phyloP scores from a whole-genome alignment of 2,888 invertebrate genomes.

The Schrankia costaestrigalis region DNA sequence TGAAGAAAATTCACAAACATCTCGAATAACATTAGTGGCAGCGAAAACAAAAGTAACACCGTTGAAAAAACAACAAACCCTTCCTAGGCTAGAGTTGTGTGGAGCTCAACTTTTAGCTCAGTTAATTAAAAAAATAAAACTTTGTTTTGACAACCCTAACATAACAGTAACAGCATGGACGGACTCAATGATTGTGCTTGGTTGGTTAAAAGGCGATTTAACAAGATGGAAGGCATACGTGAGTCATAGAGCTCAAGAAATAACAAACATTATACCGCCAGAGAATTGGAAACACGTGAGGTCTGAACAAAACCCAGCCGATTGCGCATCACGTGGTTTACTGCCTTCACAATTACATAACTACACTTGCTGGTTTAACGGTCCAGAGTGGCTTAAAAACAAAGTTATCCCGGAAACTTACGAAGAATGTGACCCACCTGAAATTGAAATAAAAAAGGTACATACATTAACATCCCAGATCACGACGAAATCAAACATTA shows the following conservation, averaged over 20 bases:
- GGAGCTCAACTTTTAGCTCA: too few species aligned
- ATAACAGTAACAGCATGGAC: background rate
- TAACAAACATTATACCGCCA: background rate
- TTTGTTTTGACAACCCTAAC: background rate
- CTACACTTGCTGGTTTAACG: background rate
- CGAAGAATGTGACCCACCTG: too few species aligned
- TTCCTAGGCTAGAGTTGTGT: constrained; percentile 7
- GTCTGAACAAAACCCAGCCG: background rate
- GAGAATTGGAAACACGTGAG: background rate
- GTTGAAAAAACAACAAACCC: constrained; percentile 1
- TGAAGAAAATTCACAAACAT: too few species aligned
- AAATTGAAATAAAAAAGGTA: too few species aligned
- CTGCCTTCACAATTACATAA: background rate
- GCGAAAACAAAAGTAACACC: constrained; percentile 12
- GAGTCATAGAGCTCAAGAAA: constrained; percentile 1
- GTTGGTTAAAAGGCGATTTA: constrained; percentile 5
- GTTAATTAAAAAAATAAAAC: constrained; percentile 5
- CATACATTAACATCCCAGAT: too few species aligned
- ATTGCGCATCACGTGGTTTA: background rate
- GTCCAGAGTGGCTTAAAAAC: background rate
- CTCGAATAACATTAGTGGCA: too few species aligned
- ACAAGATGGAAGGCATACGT: constrained; percentile 5
- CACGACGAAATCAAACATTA: too few species aligned
- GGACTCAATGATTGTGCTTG: constrained; percentile 4
- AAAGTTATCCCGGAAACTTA: background rate